Base-by-base conservation (phyloP, 92 coral and sea anemone genomes). In the Zoanthus solanderi region DNA sequence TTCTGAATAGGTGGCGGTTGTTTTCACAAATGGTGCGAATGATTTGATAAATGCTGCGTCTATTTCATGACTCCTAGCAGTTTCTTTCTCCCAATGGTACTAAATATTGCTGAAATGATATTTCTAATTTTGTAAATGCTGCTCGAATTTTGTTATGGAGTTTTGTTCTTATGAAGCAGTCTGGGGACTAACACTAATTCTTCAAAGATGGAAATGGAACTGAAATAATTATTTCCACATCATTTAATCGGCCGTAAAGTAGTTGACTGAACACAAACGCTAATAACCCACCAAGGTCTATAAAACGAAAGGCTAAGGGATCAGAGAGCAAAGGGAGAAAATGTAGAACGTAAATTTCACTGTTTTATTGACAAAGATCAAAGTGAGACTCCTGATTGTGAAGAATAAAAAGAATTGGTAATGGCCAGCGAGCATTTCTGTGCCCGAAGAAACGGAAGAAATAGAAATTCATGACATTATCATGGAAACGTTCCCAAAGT, bases 291-390 rank as follows among this genome's bases (percentile, higher is more conserved):
- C 61, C 15, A 56, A 56, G 1, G 61, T 56, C 61, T 56, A 3
- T 56, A 56, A 56, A 56, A 56, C n/a, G 17, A 12, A 56, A 56
- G n/a, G 10, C 61, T 56, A 56, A 56, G 61, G 61, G 3, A 56
- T 23, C 58, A 53, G 61, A 56, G 15, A 56, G 15, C 61, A 56
- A 56, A 56, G 61, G 61, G 61, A 56, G 14, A 54, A 83, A 46
- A n/a, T 61, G 61, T 42, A 89, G 77, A 77, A 9, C 73, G 89
- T 54, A 90, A 78, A 76, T 85, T 90, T 85, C 87, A 85, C 32
- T 90, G 92, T 86, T 44, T 90, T 53, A 31, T 46, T 11, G 90
- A 90, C 76, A 86, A 90, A 47, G 92, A 86, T 9, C 90, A 90
- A 57, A 80, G 67, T 42, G 92, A 85, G 79, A 47, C 88, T 13